Base-by-base conservation (phyloP, 2,113 vertebrate species). In the Abramis brama region DNA sequence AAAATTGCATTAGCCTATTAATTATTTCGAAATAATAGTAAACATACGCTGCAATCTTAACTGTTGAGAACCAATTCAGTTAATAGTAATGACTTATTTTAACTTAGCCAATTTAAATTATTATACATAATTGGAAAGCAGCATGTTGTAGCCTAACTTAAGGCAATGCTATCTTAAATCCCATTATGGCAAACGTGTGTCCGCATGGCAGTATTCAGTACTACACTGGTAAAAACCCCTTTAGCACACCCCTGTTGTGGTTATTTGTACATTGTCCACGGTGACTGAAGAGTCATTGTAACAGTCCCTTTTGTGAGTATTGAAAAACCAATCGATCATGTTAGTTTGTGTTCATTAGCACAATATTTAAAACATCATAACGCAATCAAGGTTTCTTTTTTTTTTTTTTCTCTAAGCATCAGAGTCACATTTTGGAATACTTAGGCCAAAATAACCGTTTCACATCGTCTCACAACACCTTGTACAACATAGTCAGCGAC, bases 401-500 rank as follows among this genome's bases (percentile, higher is more conserved):
- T 57, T 7, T 57, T 33, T 33, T 1, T 27, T 2, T 30, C 30
- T 30, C 19, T 9, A 9, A 85, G 59, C 39, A 79, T 68, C 77
- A 79, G 77, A 68, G 82, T 84, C 70, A 84, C 71, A 27, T 62
- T 64, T 15, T 52, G 30, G 73, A 52, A 43, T 43, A 82, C 60
- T 23, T 19, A 82, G 71, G 71, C 82, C 73, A 71, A 64, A 75
- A 84, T 60, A 84, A 36, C 60, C n/a, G 60, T 30, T 87, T 47
- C 12, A 21, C 86, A 86, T 78, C 33, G 15, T 55, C 84, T 87
- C 78, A 82, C 83, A 64, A 55, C 23, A 84, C 79, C 77, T 50
- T 78, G 70, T 30, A 64, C 74, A 82, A 47, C 43, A 78, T 30
- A 76, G 64, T 83, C 64, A 82, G 25, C 76, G 88, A 84, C 83